phyloP scores from a whole-genome alignment of 2,888 invertebrate genomes.

The Lochmaea capreae region DNA sequence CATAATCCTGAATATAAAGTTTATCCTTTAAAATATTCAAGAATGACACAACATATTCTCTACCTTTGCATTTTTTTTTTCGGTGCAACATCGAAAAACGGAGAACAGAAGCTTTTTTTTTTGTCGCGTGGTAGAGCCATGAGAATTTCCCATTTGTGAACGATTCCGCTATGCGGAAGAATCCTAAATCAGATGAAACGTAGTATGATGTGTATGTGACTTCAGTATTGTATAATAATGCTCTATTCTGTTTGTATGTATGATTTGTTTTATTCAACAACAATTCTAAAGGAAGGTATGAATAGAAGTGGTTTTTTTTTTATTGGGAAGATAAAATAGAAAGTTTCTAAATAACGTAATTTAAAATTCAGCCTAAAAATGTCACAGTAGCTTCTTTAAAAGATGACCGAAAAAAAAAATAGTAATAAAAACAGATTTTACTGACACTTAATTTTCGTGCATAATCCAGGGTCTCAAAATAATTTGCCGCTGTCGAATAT shows the following conservation, averaged over 20 bases:
- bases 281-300: slow-evolving; percentile 1
- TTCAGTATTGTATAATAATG: neutral
- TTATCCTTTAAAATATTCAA: neutral
- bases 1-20: neutral
- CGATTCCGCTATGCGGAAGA: slow-evolving; percentile 31
- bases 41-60: neutral
- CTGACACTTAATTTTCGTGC: too few species aligned
- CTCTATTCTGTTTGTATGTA: neutral
- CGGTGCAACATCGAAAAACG: neutral
- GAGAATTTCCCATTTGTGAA: slow-evolving; percentile 25
- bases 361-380: too few species aligned
- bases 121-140: slow-evolving; percentile 10
- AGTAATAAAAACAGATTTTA: too few species aligned
- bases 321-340: neutral
- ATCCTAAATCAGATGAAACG: slow-evolving; percentile 31
- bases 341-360: too few species aligned
- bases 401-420: too few species aligned
- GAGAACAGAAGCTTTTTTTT: slow-evolving; percentile 15
- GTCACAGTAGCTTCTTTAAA: too few species aligned
- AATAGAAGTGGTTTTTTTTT: neutral
- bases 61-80: slow-evolving; percentile 1
- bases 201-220: neutral
- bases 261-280: slow-evolving; percentile 9
- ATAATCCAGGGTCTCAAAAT: too few species aligned
- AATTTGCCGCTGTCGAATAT: too few species aligned